These are phyloP conservation scores for Penaeus monodon DNA, from an alignment of 2,888 invertebrate genomes.

Conservation along the genomic window DNA sequence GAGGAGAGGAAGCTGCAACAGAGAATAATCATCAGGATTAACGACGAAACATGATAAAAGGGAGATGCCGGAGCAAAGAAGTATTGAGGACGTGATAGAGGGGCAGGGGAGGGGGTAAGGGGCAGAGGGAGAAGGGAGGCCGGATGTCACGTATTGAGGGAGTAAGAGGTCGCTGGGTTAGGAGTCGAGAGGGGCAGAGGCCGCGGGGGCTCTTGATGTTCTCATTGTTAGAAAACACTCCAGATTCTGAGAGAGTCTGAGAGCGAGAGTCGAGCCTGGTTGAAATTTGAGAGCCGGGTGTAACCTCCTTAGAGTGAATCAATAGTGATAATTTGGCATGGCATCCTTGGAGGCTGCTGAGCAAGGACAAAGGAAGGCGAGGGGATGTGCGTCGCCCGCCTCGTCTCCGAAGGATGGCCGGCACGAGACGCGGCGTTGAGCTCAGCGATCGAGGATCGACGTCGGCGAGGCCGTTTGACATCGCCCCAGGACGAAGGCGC, in stretches of 20 bases:
- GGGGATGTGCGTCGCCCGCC: background rate
- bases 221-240: conserved; percentile 35
- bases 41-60: no score
- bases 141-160: conserved; percentile 34
- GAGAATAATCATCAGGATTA: no score
- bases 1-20: no score
- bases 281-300: conserved; percentile 31
- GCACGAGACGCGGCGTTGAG: no score
- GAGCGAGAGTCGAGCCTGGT: conserved; percentile 17
- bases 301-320: background rate
- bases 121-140: background rate
- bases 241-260: conserved; percentile 27
- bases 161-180: conserved; percentile 27
- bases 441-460: background rate
- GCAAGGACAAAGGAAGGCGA: no score
- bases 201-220: conserved; percentile 32
- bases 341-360: no score
- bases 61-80: background rate
- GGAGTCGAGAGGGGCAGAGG: conserved; percentile 23
- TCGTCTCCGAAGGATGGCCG: background rate
- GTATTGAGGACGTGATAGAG: background rate
- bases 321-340: no score
- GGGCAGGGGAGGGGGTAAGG: background rate
- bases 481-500: conserved; percentile 11
- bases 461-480: background rate